Base-by-base conservation (phyloP, 2,888 invertebrate species). In the Saturnia pavonia region DNA sequence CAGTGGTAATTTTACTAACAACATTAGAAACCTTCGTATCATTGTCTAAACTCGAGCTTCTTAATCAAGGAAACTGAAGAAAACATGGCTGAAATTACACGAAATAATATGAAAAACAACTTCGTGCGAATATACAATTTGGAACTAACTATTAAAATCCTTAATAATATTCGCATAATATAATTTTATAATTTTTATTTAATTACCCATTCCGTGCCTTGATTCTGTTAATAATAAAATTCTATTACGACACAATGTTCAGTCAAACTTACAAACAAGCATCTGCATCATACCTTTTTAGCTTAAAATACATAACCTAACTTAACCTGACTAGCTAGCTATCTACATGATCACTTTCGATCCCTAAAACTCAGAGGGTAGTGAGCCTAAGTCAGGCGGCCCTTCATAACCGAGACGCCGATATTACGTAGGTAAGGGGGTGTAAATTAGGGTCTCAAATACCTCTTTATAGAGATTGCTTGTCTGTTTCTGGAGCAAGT, bases 381-480 rank as follows among this genome's bases (percentile, higher is more conserved):
- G 74, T 43, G 71, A 77, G 76, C 75, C 82, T 77, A 72, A 71
- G 71, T 66, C 76, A 73, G 74, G 76, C 77, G 84, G 85, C 88
- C 90, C 88, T 88, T 88, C 88, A 90, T 91, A 91, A 90, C 87
- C 78, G 81, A 80, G 79, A 80, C 82, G 80, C 80, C 83, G 85
- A 91, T 91, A 91, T 92, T 90, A 88, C 88, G 83, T 87, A 88
- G 88, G 83, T 87, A 88, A 89, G 89, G 89, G 91, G 87, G 91
- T 92, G 92, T 91, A 90, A 92, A 92, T 92, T 91, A 91, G 91
- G 91, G 89, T 89, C 84, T 85, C 88, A 85, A 90, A 90, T 88
- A 88, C 90, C 91, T 89, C 88, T 90, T 89, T 89, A 90, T 90
- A 88, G 88, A 88, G 90, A 91, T 91, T 90, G 90, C 87, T 82